Evolutionary conservation across 2,113 vertebrate genomes (phyloP), one percentile per base, ranked within the genome.

Genomic region (Chaenocephalus aceratus): DNA sequence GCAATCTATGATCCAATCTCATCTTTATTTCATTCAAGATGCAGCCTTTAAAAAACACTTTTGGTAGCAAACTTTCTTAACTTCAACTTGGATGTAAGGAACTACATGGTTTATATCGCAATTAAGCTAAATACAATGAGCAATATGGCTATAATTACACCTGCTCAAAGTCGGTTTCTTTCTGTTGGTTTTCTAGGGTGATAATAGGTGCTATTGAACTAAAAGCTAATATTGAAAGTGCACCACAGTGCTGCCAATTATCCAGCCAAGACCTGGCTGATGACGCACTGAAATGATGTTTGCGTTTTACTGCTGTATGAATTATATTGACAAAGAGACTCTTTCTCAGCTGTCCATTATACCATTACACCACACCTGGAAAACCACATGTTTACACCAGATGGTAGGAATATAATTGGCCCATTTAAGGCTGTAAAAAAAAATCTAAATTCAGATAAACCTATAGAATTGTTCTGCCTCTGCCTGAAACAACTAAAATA

Each of bases 291-390:
- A 13, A 16, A 46, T 73, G 23, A 2, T 60, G 67, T 61, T 68
- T 67, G 68, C 21, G 23, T 18, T 61, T 73, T 26, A n/a, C 14
- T 34, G 48, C 46, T 5, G 8, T 5, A 48, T 69, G 58, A 69
- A 14, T 81, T 34, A 46, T 80, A 36, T 6, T 15, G 14, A 49
- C 21, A 16, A 48, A 62, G 60, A 52, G 1, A 10, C 12, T 65
- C 45, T 26, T 45, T 71, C 53, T 45, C 69, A 66, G 61, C 62
- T 53, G n/a, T 34, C 44, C 56, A 46, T 41, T 41, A 16, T 45
- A 12, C 7, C 6, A 14, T 45, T 66, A 6, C 11, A 49, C 54
- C 11, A 49, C 54, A 66, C n/a, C 48, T 80, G 16, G 51, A 44
- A 36, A 60, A 36, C 14, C 1, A 26, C 30, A 61, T 44, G 10